These are phyloP conservation scores for Caenorhabditis panamensis DNA, from an alignment of 2,888 invertebrate species.

Conservation along the genomic window DNA sequence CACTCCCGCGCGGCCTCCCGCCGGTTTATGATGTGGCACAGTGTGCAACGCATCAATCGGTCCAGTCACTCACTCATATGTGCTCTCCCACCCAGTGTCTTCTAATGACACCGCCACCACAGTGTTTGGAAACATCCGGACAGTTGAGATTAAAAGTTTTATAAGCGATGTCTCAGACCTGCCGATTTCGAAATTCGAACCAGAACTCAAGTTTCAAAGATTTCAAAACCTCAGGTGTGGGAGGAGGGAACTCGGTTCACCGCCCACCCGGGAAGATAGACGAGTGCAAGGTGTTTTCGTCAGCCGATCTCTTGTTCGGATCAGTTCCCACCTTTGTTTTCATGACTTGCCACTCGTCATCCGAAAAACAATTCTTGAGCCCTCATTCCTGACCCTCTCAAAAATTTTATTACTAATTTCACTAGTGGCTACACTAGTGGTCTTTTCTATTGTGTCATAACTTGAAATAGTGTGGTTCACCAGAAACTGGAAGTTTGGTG, in stretches of 20 bases:
- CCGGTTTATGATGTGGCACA: conserved; percentile 47
- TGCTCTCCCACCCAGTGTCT: background rate
- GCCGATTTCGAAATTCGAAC: background rate
- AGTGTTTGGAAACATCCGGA: conserved; percentile 37
- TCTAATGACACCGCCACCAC: conserved; percentile 25
- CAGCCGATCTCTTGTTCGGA: conserved; percentile 8
- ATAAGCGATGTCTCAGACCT: too few species aligned
- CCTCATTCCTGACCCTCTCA: background rate
- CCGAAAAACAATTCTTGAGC: conserved; percentile 20
- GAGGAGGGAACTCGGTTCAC: conserved; percentile 21
- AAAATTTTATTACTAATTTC: background rate
- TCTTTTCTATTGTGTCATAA: background rate
- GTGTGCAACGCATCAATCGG: conserved; percentile 39
- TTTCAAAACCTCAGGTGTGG: too few species aligned
- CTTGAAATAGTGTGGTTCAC: too few species aligned
- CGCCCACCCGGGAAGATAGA: conserved; percentile 32
- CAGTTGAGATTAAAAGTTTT: conserved; percentile 7
- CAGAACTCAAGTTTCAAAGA: too few species aligned
- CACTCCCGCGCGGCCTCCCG: conserved; percentile 11
- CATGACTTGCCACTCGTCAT: conserved; percentile 26
- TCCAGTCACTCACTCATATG: conserved; percentile 44
- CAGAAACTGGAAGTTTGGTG: background rate
- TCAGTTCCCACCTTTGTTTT: conserved; percentile 21
- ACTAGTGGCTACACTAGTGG: background rate
- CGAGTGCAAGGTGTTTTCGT: conserved; percentile 48